Base-by-base conservation (phyloP, 2,797 vertebrate species). In the Pipistrellus pipistrellus region DNA sequence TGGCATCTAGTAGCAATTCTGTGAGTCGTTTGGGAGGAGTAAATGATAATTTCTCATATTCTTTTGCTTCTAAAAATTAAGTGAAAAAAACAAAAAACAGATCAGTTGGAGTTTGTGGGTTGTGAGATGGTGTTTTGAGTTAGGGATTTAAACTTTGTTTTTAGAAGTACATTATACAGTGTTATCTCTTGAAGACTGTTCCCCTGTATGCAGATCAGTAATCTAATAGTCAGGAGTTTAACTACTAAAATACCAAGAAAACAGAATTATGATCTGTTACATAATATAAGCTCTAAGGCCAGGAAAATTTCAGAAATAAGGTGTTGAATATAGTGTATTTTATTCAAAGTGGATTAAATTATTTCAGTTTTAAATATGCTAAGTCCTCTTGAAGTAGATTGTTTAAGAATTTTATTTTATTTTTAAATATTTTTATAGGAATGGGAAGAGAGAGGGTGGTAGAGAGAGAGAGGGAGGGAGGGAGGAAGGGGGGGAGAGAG, bases 11-110 rank as follows among this genome's bases (percentile, higher is more conserved):
- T 90, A 97, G 96, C 98, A 98, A 96, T 98, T 97, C 98, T 97
- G 99, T 99, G 98, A 98, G 99, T 99, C 93, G 30, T 77, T 82
- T 55, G 71, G 64, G 69, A 88, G 82, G 55, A 88, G 21, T 57
- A 51, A 72, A 90, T 3, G 5, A 69, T 72, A 13, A 89, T 87
- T 89, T 75, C 81, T 85, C 41, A 35, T 76, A n/a, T 21, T 59
- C 2, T 48, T 78, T 75, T 91, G 44, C 44, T 48, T 89, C 46
- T 75, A 21, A 94, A 94, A 82, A 44, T 21, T 35, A 76, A 89
- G 51, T 72, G 62, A n/a, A 82, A 92, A n/a, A 64, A 30, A 64
- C 0, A 41, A 41, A 41, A 38, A 87, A 46, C 51, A 88, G 53
- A 91, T 71, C 59, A 53, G 3, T 62, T 62, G 17, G 71, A 89